Base-by-base conservation (phyloP, 2,113 vertebrate species). In the Saguinus imperator region DNA sequence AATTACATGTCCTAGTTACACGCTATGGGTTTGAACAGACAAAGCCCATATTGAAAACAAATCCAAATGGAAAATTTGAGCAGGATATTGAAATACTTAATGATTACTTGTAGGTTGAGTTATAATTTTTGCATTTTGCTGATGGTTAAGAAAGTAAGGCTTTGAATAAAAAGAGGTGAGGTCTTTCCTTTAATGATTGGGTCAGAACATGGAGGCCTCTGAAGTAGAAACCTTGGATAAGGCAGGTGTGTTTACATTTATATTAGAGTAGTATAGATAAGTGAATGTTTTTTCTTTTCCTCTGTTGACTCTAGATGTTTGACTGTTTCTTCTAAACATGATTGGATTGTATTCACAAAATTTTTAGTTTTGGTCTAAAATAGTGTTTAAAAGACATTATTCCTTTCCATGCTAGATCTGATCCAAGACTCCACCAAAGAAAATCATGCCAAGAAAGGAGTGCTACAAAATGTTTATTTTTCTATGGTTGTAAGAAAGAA, bases 41-140 rank as follows among this genome's bases (percentile, higher is more conserved):
- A 79, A 37, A 50, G 2, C 6, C 18, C 32, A 1, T 73, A 25
- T 13, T 37, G 40, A 79, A 95, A 95, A 48, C 9, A 91, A 96
- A 75, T 40, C 3, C 32, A 75, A 91, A 73, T 66, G 14, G 17
- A 32, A 23, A 92, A 68, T 92, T 82, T 37, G 37, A 89, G 8
- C 27, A 86, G 8, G 20, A 57, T 32, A 64, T 37, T 61, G 57
- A 8, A 25, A 57, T 55, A 72, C 16, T 79, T 90, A 87, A 27
- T 4, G 18, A 37, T 18, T 75, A 23, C 66, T 92, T 89, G 2
- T 25, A 66, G 14, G 27, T 79, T 84, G 27, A 58, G 1, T 58
- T 83, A 52, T 58, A 80, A 89, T 94, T 81, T 92, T 21, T 79
- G 21, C 20, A 35, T 55, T 96, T 92, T 77, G 17, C 11, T 94